A percentile compares a stretch with the other conserved stretches of the same genome.
phyloP scores from a whole-genome alignment of 2,113 vertebrate genomes.

The Bos taurus region DNA sequence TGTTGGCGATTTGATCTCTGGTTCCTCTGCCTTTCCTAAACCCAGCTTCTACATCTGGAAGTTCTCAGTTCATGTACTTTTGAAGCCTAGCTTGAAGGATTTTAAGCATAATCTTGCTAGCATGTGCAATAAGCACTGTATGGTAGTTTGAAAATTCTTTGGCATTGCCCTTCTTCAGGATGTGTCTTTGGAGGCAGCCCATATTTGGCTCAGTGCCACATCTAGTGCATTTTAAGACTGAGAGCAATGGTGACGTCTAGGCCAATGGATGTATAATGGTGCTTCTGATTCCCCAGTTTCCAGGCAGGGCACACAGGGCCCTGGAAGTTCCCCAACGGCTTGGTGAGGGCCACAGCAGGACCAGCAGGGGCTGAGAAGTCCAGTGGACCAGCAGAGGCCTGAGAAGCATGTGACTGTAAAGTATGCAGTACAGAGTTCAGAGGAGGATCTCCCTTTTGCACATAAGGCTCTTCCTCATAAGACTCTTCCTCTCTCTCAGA shows the following conservation, averaged over 20 bases:
- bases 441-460: not conserved
- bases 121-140: not conserved
- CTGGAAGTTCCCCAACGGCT: not conserved
- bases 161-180: not conserved
- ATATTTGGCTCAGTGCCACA: not conserved
- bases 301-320: not conserved
- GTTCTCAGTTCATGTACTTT: not conserved
- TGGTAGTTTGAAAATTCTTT: not conserved
- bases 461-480: not conserved
- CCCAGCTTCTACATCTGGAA: not conserved
- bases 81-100: not conserved
- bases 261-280: accelerated
- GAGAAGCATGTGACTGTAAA: not conserved
- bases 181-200: not conserved
- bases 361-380: not conserved
- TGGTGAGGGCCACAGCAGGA: not conserved
- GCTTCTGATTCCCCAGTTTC: not conserved
- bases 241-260: not conserved
- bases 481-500: not conserved
- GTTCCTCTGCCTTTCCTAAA: not conserved
- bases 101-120: not conserved
- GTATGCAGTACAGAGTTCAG: not conserved
- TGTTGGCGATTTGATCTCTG: not conserved
- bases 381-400: not conserved
- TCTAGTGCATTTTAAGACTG: not conserved